phyloP scores from a whole-genome alignment of 1,140 invertebrate species.

The Lepidotrigona ventralis region DNA sequence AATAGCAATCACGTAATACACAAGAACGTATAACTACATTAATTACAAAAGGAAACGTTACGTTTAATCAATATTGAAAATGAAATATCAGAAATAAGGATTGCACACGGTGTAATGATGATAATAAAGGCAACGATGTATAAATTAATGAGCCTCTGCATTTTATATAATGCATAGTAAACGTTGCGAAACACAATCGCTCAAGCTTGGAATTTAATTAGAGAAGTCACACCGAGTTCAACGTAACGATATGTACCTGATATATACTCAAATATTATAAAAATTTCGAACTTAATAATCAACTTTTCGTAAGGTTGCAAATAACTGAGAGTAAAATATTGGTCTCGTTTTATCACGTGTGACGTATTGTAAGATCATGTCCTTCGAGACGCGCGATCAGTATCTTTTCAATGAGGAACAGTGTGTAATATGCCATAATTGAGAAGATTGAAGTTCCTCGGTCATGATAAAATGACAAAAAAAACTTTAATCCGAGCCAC shows the following conservation, averaged over 20 bases:
- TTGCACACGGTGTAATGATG: not conserved
- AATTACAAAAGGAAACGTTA: not conserved
- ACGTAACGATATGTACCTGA: not conserved
- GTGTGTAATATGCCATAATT: not conserved
- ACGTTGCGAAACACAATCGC: not conserved
- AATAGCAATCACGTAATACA: not conserved
- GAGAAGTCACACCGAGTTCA: not conserved
- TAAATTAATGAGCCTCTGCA: not conserved
- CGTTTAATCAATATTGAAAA: not conserved
- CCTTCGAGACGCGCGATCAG: not conserved
- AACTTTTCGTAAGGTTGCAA: not conserved
- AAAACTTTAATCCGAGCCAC: not conserved
- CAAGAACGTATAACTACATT: not conserved
- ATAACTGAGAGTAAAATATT: rapidly evolving
- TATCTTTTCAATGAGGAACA: not conserved
- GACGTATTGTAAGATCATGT: not conserved
- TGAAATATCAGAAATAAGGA: not conserved
- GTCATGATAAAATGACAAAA: not conserved
- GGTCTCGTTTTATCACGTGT: not conserved
- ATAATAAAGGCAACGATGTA: not conserved
- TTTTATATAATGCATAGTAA: not conserved
- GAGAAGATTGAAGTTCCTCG: not conserved
- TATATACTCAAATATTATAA: not conserved
- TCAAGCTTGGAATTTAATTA: not conserved
- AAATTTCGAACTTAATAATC: not conserved